phyloP scores from a whole-genome alignment of 2,113 vertebrate species.

The Trinectes maculatus region DNA sequence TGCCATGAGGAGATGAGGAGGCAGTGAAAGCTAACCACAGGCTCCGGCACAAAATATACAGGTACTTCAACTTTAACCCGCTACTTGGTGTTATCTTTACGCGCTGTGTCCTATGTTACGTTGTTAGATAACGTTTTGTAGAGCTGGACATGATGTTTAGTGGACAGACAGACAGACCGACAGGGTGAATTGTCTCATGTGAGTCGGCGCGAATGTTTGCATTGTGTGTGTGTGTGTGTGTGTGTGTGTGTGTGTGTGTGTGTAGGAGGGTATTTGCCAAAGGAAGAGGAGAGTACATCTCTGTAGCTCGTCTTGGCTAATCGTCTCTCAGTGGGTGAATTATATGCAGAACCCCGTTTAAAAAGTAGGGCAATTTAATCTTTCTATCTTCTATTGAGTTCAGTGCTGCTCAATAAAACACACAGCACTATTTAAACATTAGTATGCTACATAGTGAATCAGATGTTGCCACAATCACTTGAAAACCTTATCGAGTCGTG shows the following conservation, averaged over 20 bases:
- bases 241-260: conserved; percentile 21
- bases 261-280: not conserved
- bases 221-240: conserved; percentile 28
- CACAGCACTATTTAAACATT: not conserved
- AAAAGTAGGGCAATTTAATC: not conserved
- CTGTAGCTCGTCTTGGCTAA: conserved; percentile 10
- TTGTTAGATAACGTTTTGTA: not conserved
- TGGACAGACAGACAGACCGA: conserved; percentile 10
- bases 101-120: no score
- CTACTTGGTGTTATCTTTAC: no score
- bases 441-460: not conserved
- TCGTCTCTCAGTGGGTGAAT: not conserved
- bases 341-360: not conserved
- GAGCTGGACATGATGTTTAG: conserved; percentile 5
- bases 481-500: not conserved
- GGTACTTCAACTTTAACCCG: conserved; percentile 44
- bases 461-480: not conserved
- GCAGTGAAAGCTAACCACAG: conserved; percentile 60
- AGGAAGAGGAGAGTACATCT: conserved; percentile 2
- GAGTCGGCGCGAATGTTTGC: conserved; percentile 23
- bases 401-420: no score
- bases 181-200: not conserved
- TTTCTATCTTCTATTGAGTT: not conserved
- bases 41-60: conserved; percentile 8
- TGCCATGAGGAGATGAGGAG: conserved; percentile 57